phyloP scores from a whole-genome alignment of 2,113 vertebrate species.

The Passer montanus region DNA sequence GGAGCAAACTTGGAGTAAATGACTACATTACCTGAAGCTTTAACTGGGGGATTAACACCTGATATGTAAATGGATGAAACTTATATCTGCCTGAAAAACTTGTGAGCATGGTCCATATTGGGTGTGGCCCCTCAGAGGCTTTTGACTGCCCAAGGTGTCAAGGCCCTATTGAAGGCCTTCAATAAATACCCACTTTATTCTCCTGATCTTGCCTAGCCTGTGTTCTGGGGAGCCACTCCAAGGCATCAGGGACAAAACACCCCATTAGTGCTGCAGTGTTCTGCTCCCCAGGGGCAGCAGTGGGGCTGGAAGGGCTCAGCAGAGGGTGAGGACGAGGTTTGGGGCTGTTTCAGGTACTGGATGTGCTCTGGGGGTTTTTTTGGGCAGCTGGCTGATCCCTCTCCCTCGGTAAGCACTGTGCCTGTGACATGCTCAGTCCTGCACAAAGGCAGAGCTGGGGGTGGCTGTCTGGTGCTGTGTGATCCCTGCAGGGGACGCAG shows the following conservation, averaged over 20 bases:
- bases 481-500: background rate
- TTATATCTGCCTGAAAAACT: background rate
- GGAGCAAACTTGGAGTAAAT: background rate
- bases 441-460: background rate
- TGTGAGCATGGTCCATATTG: too few species aligned
- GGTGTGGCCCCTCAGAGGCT: background rate
- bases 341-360: background rate
- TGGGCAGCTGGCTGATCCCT: background rate
- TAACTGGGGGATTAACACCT: background rate
- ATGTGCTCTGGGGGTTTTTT: background rate
- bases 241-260: background rate
- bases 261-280: fast-evolving
- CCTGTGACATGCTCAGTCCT: background rate
- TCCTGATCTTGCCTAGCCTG: background rate
- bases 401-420: background rate
- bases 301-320: background rate
- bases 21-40: background rate
- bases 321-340: fast-evolving
- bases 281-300: background rate
- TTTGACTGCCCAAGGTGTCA: background rate
- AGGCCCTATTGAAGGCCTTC: background rate
- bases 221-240: background rate
- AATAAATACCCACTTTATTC: background rate
- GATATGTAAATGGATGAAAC: background rate
- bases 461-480: background rate